phyloP scores from a whole-genome alignment of 2,113 vertebrate genomes.

The Oryzias javanicus region DNA sequence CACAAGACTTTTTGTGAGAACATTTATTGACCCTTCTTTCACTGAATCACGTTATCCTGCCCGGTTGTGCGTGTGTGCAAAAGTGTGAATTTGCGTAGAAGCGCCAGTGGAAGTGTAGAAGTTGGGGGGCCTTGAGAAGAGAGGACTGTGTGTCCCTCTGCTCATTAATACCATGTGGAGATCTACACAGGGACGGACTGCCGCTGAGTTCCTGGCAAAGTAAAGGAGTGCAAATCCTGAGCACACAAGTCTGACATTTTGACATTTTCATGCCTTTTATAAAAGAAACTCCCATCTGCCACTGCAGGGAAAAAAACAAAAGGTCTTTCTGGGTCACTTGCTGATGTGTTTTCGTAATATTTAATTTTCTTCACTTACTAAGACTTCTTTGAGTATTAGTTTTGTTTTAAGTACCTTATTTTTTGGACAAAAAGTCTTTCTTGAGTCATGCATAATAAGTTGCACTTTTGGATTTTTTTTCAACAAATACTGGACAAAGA shows the following conservation, averaged over 20 bases:
- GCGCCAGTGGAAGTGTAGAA: constrained; percentile 19
- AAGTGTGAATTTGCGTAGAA: constrained; percentile 10
- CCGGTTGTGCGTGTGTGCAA: not conserved
- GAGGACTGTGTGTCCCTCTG: constrained; percentile 41
- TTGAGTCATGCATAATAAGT: too few species aligned
- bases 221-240: constrained; percentile 44
- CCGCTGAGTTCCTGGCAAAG: constrained; percentile 48
- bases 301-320: too few species aligned
- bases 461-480: too few species aligned
- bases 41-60: constrained; percentile 1
- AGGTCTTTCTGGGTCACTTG: too few species aligned
- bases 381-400: not conserved
- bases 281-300: too few species aligned
- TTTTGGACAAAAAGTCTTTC: too few species aligned
- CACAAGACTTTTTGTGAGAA: not conserved
- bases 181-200: constrained; percentile 31
- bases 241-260: constrained; percentile 39
- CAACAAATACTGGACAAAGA: too few species aligned
- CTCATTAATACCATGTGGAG: constrained; percentile 64
- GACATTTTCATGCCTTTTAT: not conserved
- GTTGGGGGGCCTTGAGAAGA: constrained; percentile 28
- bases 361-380: constrained; percentile 10
- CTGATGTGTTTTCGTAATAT: not conserved
- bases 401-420: constrained; percentile 2
- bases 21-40: not conserved